A percentile compares a stretch with the other conserved stretches of the same genome.
Evolutionary conservation across 2,888 invertebrate species (phyloP).

Genomic region (Ophion slaviceki): DNA sequence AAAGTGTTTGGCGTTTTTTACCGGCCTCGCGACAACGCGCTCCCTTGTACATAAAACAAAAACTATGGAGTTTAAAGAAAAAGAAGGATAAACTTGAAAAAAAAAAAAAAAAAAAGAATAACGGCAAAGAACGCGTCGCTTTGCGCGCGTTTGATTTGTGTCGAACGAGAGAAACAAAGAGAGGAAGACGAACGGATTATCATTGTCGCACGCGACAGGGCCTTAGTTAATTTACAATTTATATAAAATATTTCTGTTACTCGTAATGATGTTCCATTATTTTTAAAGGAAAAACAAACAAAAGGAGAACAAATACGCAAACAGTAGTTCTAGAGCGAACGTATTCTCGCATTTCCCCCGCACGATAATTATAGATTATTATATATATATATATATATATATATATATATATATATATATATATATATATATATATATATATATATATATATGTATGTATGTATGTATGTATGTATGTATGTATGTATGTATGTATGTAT

Average conservation of each 20-base stretch:
- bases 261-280: slow-evolving; percentile 69
- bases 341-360: slow-evolving; percentile 67
- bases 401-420: no score
- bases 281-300: slow-evolving; percentile 56
- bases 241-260: slow-evolving; percentile 65
- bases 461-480: background rate
- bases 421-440: no score
- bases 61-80: slow-evolving; percentile 8
- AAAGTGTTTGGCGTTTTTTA: background rate
- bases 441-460: no score
- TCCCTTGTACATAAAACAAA: slow-evolving; percentile 63
- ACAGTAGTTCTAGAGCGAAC: slow-evolving; percentile 65
- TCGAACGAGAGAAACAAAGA: slow-evolving; percentile 37
- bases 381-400: no score
- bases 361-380: slow-evolving; percentile 57
- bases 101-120: slow-evolving; percentile 33
- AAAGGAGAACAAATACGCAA: slow-evolving; percentile 40
- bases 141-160: slow-evolving; percentile 41
- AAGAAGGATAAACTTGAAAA: slow-evolving; percentile 34
- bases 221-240: slow-evolving; percentile 68
- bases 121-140: slow-evolving; percentile 23
- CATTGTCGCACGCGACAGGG: slow-evolving; percentile 66
- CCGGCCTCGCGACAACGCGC: slow-evolving; percentile 29
- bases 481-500: slow-evolving; percentile 25
- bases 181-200: slow-evolving; percentile 60